Evolutionary conservation across 2,113 vertebrate genomes (phyloP), one percentile per base, ranked within the genome.

Genomic region (Bombycilla garrulus): DNA sequence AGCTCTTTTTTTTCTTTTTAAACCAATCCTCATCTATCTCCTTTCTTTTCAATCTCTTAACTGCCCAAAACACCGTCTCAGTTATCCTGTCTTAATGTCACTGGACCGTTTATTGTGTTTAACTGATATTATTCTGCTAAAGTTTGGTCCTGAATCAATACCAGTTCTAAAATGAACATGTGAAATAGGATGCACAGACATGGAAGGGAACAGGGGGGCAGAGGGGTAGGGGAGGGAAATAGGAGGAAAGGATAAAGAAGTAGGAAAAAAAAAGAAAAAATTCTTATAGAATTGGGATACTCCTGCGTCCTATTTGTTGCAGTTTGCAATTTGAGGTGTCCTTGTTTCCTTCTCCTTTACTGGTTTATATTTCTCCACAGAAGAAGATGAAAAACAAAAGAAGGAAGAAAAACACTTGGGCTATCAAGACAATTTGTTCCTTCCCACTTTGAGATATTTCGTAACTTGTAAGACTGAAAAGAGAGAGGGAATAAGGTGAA

Each of bases 181-280:
- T 53, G 33, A 76, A 87, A 15, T 6, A 47, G 14, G 9, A 22
- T 60, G 56, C 24, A 47, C 16, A 56, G 21, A 29, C 6, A 5
- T 10, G 3, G 33, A 12, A 15, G n/a, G 3, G 15, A 2, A 2
- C 3, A 7, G 10, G 5, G 5, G 4, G 5, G 4, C 1, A 0
- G 0, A 4, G 13, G 1, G 3, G 18, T 2, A 12, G 8, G 5
- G 12, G 6, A n/a, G 22, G 31, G 10, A 9, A 24, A 11, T 9
- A 6, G 15, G 15, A 17, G 10, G 10, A 5, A 24, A 38, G 4
- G 12, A 24, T 6, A 15, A 22, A 61, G 7, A 44, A 11, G 18
- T 3, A 15, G 5, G 10, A 6, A 12, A 15, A 15, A 19, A n/a
- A 51, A 5, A 20, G 4, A 6, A 7, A n/a, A 42, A 15, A 45